Evolutionary conservation across 2,888 invertebrate species (phyloP).

Genomic region (Diadegma fenestrale): DNA sequence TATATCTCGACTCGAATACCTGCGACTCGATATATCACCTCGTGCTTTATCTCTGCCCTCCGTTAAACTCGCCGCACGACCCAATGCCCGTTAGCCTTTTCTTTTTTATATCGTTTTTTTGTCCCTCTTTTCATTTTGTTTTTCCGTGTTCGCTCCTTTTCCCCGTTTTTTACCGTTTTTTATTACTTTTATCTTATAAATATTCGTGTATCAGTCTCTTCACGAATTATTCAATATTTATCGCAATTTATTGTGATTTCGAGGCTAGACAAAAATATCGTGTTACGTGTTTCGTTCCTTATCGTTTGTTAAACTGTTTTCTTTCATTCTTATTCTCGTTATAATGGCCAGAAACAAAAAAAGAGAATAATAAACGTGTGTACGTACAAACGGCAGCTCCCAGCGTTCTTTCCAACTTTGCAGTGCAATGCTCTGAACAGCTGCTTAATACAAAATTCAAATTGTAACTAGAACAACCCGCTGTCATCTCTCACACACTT

Average conservation of each 20-base stretch:
- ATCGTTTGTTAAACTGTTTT: neutral
- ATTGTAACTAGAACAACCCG: neutral
- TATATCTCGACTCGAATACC: conserved; percentile 11
- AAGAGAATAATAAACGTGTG: neutral
- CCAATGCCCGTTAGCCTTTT: conserved; percentile 24
- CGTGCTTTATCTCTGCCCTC: conserved; percentile 39
- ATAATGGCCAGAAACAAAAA: neutral
- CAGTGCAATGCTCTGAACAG: neutral
- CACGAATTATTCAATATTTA: neutral
- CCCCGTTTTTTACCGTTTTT: neutral
- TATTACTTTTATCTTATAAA: neutral
- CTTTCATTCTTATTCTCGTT: neutral
- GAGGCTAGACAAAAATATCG: neutral
- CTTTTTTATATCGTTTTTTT: neutral
- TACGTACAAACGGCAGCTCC: neutral
- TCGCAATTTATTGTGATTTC: neutral
- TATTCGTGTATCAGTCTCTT: neutral
- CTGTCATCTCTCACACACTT: neutral
- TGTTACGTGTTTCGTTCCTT: neutral
- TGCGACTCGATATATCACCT: conserved; percentile 26
- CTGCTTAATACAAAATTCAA: neutral
- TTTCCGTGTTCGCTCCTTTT: neutral
- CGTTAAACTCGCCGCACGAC: conserved; percentile 44
- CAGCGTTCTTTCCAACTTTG: neutral
- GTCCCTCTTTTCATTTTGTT: neutral